Conservation (phyloP, 1,140 invertebrate genomes). For the Bilobella aurantiaca region DNA sequence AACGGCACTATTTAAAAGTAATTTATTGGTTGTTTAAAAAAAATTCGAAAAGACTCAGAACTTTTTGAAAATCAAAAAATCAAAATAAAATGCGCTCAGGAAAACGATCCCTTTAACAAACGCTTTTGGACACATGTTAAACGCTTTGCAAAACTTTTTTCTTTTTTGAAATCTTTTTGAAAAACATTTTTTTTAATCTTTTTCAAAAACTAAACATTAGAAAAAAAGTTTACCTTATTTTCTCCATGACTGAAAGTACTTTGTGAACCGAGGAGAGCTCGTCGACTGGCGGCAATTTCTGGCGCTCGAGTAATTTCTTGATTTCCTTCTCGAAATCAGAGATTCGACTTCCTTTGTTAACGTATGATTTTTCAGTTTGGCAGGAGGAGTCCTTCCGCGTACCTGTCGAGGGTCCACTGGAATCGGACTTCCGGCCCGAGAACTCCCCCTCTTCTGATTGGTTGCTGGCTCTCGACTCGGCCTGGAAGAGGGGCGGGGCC, state of each 20-base stretch:
- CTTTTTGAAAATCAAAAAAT: no score
- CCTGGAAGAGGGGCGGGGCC: not conserved
- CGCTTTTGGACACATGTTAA: no score
- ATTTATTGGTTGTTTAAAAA: no score
- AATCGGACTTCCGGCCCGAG: no score
- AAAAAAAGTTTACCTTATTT: slow-evolving; percentile 33
- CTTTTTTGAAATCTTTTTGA: no score
- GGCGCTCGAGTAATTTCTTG: slow-evolving; percentile 59
- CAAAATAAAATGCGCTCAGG: no score
- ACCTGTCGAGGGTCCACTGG: slow-evolving; percentile 40
- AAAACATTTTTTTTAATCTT: no score
- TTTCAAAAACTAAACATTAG: no score
- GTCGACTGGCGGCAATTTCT: slow-evolving; percentile 44
- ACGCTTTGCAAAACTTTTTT: no score
- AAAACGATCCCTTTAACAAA: no score
- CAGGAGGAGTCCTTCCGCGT: slow-evolving; percentile 50
- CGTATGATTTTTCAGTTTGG: slow-evolving; percentile 46
- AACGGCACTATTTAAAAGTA: no score
- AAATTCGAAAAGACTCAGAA: no score
- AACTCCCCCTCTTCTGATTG: slow-evolving; percentile 14
- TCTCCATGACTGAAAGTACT: slow-evolving; percentile 36
- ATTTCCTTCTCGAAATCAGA: slow-evolving; percentile 59
- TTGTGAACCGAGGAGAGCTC: slow-evolving; percentile 35
- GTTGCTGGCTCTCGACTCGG: not conserved
- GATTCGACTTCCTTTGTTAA: slow-evolving; percentile 42